Conservation (phyloP, 2,113 vertebrate species). For the Candoia aspera region DNA sequence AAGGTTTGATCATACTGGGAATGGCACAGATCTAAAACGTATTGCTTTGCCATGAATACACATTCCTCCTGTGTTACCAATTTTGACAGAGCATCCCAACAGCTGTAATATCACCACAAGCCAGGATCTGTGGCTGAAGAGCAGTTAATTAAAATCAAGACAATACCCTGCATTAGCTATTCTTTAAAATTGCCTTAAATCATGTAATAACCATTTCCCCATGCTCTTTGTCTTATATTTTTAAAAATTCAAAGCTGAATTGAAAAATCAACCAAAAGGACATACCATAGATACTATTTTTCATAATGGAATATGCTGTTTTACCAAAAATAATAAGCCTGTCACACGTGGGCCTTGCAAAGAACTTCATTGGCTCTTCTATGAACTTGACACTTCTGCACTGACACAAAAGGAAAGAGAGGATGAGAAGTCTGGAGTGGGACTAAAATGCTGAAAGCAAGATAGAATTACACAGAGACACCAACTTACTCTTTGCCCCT, state of each 20-base stretch:
- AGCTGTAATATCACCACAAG: neutral
- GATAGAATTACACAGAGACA: slow-evolving; percentile 45
- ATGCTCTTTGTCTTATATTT: neutral
- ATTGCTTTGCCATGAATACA: neutral
- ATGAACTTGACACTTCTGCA: slow-evolving; percentile 65
- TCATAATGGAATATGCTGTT: neutral
- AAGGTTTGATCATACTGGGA: neutral
- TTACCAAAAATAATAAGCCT: slow-evolving; percentile 46
- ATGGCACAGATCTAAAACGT: neutral
- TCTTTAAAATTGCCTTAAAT: slow-evolving; percentile 36
- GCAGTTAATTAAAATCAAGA: neutral
- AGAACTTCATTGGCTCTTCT: slow-evolving; percentile 51
- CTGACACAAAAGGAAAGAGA: slow-evolving; percentile 64
- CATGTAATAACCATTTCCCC: slow-evolving; percentile 43
- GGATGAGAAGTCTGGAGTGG: slow-evolving; percentile 60
- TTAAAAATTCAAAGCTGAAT: neutral
- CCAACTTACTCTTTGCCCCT: slow-evolving; percentile 56
- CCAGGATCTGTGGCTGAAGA: neutral
- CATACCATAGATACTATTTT: neutral
- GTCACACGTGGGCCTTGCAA: slow-evolving; percentile 51
- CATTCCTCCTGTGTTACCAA: neutral
- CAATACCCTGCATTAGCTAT: slow-evolving; percentile 5
- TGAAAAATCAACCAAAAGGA: neutral
- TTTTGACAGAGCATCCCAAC: neutral
- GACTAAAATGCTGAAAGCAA: slow-evolving; percentile 62